Evolutionary conservation across 2,113 vertebrate genomes (phyloP), one percentile per base, ranked within the genome.

Genomic region (Cygnus buccinator): DNA sequence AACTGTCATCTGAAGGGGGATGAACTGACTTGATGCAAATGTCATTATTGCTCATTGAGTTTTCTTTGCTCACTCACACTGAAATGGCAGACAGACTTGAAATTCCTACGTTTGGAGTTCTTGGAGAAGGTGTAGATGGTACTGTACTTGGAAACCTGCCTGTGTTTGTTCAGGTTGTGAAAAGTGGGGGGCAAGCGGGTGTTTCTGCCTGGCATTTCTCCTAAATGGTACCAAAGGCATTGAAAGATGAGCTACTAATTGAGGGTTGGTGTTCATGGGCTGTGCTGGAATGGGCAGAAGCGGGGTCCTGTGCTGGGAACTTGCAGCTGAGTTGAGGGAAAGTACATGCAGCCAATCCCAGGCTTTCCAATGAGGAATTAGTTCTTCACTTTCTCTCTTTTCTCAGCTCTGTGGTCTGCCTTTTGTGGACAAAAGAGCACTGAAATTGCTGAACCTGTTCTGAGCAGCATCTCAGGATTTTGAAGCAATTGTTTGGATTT

Each of bases 81-180:
- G 41, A 43, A 55, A 33, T 1, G 26, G 44, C n/a, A 75, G 13
- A 21, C 23, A 54, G 44, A 18, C 21, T 25, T 66, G 18, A 21
- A 26, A 57, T 11, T 13, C 0, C 0, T 16, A 26, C 2, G 2
- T 63, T 52, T 5, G 20, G 44, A 20, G 55, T 2, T 31, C 55
- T 58, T 59, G 41, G 48, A 39, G 39, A 41, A 59, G 4, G 22
- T 9, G 1, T 6, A 23, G 23, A 8, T 50, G 59, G 11, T 46
- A 21, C 52, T 48, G 54, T 9, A 3, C 13, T 9, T 58, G 9
- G 41, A 73, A 75, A 41, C 18, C 22, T 67, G 23, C 5, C 13
- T 13, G 58, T 39, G 44, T 26, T 81, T 13, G 21, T 9, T 7
- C 44, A 33, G 75, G 44, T 18, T 35, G 35, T 29, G 52, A 33